Base-by-base conservation (phyloP, 2,888 invertebrate species). In the Cryptocephalus primarius region DNA sequence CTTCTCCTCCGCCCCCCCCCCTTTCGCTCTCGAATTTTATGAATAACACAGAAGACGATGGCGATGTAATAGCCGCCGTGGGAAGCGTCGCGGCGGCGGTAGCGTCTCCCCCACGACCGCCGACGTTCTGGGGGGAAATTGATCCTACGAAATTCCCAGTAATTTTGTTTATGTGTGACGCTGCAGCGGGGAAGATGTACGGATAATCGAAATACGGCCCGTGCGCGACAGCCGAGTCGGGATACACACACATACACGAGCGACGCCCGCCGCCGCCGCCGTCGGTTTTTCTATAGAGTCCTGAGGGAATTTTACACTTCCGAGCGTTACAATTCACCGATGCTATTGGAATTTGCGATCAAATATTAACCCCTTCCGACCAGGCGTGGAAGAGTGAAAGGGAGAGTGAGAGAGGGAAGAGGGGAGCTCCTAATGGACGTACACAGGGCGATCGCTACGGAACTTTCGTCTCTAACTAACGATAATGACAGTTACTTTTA, bases 91-190 rank as follows among this genome's bases (percentile, higher is more conserved):
- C 43, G 41, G 22, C 22, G 22, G 22, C 22, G 22, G 22, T 22
- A 22, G 22, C 22, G 22, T 22, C 22, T 22, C 22, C 22, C 22
- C 22, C 22, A 22, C 22, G 22, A 22, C 22, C 22, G 22, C 22
- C 22, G 22, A 22, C 54, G 44, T 39, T 44, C 40, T 42, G 50
- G 46, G 53, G 48, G 50, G 50, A 51, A 53, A 50, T 48, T 53
- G 53, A 53, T 53, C 53, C 53, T 51, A 67, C 66, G 65, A 67
- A 67, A 67, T 67, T 67, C 65, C 65, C 57, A 57, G 65, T 64
- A 67, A 66, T 66, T 66, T 64, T 61, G 64, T 63, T 54, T 54
- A 54, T 54, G 54, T 54, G 54, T 50, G 49, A 46, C 50, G 48
- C 49, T 48, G 59, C 58, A 55, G 59, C 60, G 57, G 55, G 58